Percentiles rank a stretch among this genome's conserved stretches.
These are phyloP conservation scores for Ptiloglossa arizonensis DNA, from an alignment of 1,140 invertebrate genomes.

Conservation along the genomic window DNA sequence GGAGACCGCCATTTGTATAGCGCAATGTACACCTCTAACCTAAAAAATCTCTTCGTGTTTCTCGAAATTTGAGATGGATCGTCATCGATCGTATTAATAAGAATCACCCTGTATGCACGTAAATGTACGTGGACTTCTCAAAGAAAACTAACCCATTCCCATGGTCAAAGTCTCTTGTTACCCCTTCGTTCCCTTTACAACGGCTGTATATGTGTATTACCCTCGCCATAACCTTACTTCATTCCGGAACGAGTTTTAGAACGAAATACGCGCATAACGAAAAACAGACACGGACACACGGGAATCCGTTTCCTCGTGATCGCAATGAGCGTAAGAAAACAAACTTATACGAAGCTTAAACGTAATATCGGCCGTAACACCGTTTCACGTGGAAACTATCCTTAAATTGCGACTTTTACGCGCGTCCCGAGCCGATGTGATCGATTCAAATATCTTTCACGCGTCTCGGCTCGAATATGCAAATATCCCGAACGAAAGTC, in stretches of 20 bases:
- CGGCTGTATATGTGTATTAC: background rate
- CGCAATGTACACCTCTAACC: no score
- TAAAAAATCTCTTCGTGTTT: no score
- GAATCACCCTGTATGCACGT: no score
- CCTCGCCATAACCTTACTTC: conserved; percentile 10
- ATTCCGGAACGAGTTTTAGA: conserved; percentile 4
- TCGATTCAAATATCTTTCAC: conserved; percentile 16
- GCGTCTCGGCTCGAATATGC: background rate
- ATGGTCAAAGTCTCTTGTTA: background rate
- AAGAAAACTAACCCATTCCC: background rate
- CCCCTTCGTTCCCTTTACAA: background rate
- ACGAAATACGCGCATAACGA: conserved; percentile 3
- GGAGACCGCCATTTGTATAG: no score
- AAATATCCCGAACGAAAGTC: conserved; percentile 12
- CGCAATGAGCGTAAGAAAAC: conserved; percentile 18
- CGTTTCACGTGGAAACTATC: background rate
- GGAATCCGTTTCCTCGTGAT: conserved; percentile 13
- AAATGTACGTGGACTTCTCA: background rate
- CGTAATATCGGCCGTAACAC: background rate
- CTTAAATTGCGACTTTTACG: conserved; percentile 17
- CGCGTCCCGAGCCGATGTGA: background rate
- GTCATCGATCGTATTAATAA: no score
- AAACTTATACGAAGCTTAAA: conserved; percentile 30
- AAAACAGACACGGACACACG: background rate
- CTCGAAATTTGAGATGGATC: no score